Conservation (phyloP, 2,797 vertebrate species). For the Parotocinclus haroldoi region DNA sequence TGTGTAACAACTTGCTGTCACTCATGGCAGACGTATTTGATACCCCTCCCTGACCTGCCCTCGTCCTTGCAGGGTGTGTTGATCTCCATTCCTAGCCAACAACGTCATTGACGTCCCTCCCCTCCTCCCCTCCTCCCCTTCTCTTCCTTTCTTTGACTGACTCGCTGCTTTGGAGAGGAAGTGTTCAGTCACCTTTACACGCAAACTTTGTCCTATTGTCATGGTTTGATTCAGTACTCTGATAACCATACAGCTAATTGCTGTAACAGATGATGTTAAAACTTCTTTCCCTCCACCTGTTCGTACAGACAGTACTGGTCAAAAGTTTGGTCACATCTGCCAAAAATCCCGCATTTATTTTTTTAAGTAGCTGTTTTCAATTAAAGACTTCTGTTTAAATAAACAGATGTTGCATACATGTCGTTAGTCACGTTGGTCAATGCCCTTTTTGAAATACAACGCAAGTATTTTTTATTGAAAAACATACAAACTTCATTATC, state of each 20-base stretch:
- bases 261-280: background rate
- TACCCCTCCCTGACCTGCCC: slow-evolving; percentile 20
- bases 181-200: slow-evolving; percentile 17
- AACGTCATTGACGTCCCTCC: slow-evolving; percentile 8
- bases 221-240: background rate
- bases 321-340: too few relatives aligned
- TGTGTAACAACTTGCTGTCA: slow-evolving; percentile 9
- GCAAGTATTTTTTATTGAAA: too few relatives aligned
- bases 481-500: too few relatives aligned
- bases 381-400: too few relatives aligned
- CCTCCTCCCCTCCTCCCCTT: slow-evolving; percentile 8
- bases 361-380: too few relatives aligned
- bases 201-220: slow-evolving; percentile 20
- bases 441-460: too few relatives aligned
- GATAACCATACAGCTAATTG: background rate
- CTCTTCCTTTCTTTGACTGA: slow-evolving; percentile 25
- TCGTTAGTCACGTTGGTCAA: too few relatives aligned
- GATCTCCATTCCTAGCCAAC: slow-evolving; percentile 25
- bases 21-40: background rate
- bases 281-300: too few relatives aligned
- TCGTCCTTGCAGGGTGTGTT: slow-evolving; percentile 36
- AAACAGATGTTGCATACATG: too few relatives aligned
- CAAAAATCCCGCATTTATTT: too few relatives aligned
- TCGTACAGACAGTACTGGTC: too few relatives aligned
- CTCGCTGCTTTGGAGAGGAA: slow-evolving; percentile 15